Conservation (phyloP, 1,140 invertebrate species). For the Vanessa tameamea region DNA sequence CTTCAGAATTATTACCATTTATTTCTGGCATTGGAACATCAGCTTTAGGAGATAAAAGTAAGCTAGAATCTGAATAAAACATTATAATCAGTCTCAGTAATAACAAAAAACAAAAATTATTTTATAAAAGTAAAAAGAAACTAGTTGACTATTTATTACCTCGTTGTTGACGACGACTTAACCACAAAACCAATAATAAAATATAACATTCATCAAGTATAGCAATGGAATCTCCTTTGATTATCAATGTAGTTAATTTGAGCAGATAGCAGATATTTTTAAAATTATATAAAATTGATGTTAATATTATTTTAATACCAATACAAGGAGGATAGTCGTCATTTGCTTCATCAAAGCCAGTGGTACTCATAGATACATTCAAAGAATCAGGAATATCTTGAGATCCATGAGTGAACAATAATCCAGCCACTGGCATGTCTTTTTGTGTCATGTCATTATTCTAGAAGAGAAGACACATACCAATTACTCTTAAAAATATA, state of each 20-base stretch:
- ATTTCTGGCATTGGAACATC: slow-evolving; percentile 46
- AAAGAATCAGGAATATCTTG: slow-evolving; percentile 56
- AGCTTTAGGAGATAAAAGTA: slow-evolving; percentile 69
- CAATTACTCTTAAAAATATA: not conserved
- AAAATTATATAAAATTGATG: not conserved
- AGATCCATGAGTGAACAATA: slow-evolving; percentile 56
- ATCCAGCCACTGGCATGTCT: slow-evolving; percentile 47
- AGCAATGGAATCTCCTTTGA: no score
- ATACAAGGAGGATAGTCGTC: slow-evolving; percentile 60
- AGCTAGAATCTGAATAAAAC: slow-evolving; percentile 59
- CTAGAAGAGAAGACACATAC: slow-evolving; percentile 7
- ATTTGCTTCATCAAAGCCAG: slow-evolving; percentile 60
- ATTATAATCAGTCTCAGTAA: not conserved
- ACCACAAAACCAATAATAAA: no score
- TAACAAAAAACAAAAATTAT: no score
- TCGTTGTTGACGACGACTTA: no score
- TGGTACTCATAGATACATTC: slow-evolving; percentile 62
- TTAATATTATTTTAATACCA: slow-evolving; percentile 41
- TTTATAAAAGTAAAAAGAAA: no score
- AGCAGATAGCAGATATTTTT: no score
- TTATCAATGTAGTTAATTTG: no score
- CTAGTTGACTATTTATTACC: no score
- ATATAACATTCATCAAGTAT: no score
- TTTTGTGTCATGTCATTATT: slow-evolving; percentile 20
- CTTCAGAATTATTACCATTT: slow-evolving; percentile 37